Evolutionary conservation across 2,797 vertebrate species (phyloP).

Genomic region (Sphenopsis melanotis): DNA sequence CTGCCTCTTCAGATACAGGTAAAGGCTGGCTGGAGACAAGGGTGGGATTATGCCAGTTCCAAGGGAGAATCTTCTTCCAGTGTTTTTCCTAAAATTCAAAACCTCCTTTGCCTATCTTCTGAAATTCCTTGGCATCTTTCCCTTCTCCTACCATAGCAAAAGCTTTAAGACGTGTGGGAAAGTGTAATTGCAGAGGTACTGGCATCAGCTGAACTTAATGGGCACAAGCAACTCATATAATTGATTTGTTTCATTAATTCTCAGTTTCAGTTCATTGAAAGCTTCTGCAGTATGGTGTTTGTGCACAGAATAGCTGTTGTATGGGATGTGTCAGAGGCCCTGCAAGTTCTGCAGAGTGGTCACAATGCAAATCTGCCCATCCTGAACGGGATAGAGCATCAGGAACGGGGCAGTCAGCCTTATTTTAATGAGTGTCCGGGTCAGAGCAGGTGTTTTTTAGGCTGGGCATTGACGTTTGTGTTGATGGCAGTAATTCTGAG

Average conservation of each 20-base stretch:
- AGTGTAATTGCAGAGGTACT: background rate
- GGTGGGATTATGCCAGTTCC: accelerated
- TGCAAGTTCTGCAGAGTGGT: background rate
- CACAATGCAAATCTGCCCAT: background rate
- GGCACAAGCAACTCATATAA: background rate
- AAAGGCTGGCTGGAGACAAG: background rate
- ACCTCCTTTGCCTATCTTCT: background rate
- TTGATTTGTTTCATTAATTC: background rate
- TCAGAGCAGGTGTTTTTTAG: background rate
- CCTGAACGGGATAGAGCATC: background rate
- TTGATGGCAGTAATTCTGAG: background rate
- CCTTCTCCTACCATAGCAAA: background rate
- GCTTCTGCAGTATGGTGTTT: background rate
- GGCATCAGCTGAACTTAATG: background rate
- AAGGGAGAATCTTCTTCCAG: background rate
- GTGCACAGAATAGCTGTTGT: background rate
- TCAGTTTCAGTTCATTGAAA: background rate
- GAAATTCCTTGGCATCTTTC: background rate
- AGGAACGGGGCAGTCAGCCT: background rate
- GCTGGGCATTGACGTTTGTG: background rate
- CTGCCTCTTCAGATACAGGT: background rate
- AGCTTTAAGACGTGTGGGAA: background rate
- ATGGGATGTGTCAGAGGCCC: background rate
- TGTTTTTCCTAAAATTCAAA: background rate
- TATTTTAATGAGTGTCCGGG: background rate